phyloP scores from a whole-genome alignment of 1,140 invertebrate species.

The Linepithema humile region DNA sequence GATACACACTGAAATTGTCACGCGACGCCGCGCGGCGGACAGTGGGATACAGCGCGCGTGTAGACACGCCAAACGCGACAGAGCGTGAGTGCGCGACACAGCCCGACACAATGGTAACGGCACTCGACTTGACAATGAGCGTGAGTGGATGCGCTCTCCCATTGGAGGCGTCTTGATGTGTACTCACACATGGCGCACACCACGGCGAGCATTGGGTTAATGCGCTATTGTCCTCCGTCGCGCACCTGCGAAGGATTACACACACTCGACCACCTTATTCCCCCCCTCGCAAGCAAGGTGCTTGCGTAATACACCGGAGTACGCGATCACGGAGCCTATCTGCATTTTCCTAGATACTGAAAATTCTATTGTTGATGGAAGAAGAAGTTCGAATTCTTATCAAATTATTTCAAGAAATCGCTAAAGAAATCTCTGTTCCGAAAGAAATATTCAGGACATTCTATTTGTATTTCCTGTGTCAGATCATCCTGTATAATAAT shows the following conservation, averaged over 20 bases:
- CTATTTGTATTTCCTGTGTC: not conserved
- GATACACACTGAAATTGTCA: slow-evolving; percentile 60
- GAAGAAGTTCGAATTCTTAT: not conserved
- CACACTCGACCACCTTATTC: slow-evolving; percentile 48
- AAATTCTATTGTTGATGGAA: not conserved
- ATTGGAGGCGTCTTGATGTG: slow-evolving; percentile 65
- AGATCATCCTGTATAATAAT: not conserved
- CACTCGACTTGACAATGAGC: slow-evolving; percentile 70
- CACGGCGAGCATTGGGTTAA: slow-evolving; percentile 58
- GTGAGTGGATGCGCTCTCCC: slow-evolving; percentile 61
- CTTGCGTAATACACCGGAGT: slow-evolving; percentile 53
- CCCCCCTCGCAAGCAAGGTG: slow-evolving; percentile 44
- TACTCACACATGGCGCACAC: not conserved
- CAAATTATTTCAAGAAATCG: not conserved
- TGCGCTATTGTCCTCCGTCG: slow-evolving; percentile 68
- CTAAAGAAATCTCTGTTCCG: not conserved
- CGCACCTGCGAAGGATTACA: slow-evolving; percentile 67
- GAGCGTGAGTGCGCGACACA: slow-evolving; percentile 62
- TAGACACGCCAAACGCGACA: slow-evolving; percentile 60
- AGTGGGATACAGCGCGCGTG: not conserved
- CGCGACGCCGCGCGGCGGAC: slow-evolving; percentile 30
- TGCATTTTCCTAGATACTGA: not conserved
- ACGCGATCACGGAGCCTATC: not conserved
- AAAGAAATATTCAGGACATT: not conserved
- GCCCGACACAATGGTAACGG: slow-evolving; percentile 68